phyloP scores from a whole-genome alignment of 2,797 vertebrate genomes.

The Petrocephalus schoutedeni region DNA sequence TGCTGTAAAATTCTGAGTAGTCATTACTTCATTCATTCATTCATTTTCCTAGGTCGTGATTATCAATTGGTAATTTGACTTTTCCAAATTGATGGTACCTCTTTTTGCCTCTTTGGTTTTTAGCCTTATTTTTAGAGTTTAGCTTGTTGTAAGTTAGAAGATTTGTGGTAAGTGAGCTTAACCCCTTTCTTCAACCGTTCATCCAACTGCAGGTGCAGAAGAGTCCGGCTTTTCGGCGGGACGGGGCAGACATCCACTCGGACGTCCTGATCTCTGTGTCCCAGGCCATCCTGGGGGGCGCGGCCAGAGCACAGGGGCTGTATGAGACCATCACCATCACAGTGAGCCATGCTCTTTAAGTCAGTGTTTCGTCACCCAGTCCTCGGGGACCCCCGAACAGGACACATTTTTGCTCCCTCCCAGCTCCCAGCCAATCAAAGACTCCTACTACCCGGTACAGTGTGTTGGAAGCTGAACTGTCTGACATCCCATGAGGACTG shows the following conservation, averaged over 20 bases:
- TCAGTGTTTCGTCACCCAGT: background rate
- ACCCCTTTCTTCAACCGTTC: background rate
- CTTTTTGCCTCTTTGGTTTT: background rate
- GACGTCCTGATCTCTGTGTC: constrained; percentile 82
- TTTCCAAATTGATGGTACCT: background rate
- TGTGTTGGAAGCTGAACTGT: background rate
- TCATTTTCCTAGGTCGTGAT: background rate
- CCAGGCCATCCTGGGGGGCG: constrained; percentile 89
- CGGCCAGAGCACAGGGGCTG: constrained; percentile 79
- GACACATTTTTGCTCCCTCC: background rate
- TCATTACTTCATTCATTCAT: background rate
- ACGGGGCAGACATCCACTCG: constrained; percentile 88
- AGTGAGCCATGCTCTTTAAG: constrained; percentile 46
- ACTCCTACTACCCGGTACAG: background rate
- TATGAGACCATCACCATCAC: constrained; percentile 83
- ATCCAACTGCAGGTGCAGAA: constrained; percentile 76
- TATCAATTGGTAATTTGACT: background rate
- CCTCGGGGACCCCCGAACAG: background rate
- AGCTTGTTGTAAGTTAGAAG: background rate
- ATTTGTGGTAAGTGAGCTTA: background rate
- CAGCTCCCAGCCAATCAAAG: background rate
- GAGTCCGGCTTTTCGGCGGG: constrained; percentile 83
- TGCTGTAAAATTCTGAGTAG: background rate
- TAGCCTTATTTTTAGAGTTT: background rate
- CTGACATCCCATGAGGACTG: background rate